Evolutionary conservation across 2,888 invertebrate genomes (phyloP).

Genomic region (Cinara cedri): DNA sequence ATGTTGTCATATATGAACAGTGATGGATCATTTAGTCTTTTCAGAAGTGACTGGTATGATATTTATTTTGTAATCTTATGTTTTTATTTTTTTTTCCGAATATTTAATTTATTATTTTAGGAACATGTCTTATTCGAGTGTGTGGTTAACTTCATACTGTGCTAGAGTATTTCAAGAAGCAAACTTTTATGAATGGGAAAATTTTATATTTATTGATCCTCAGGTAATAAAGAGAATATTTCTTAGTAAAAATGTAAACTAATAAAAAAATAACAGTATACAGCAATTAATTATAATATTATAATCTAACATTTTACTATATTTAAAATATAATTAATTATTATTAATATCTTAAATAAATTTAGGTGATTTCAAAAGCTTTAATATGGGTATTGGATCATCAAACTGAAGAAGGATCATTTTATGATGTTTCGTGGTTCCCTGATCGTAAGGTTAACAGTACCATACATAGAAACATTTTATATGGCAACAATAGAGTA

Average conservation of each 20-base stretch:
- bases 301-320: slow-evolving; percentile 17
- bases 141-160: slow-evolving; percentile 92
- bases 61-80: slow-evolving; percentile 38
- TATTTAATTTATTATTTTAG: slow-evolving; percentile 63
- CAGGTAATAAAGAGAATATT: slow-evolving; percentile 65
- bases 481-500: slow-evolving; percentile 7
- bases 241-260: neutral
- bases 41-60: slow-evolving; percentile 85
- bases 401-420: slow-evolving; percentile 84
- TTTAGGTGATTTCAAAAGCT: slow-evolving; percentile 76
- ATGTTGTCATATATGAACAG: slow-evolving; percentile 88
- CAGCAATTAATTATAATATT: neutral
- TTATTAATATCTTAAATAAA: slow-evolving; percentile 59
- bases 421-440: slow-evolving; percentile 85
- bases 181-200: slow-evolving; percentile 96
- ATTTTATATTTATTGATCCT: slow-evolving; percentile 91
- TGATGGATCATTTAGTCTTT: slow-evolving; percentile 89
- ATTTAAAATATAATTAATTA: slow-evolving; percentile 60
- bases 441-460: slow-evolving; percentile 89
- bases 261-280: neutral
- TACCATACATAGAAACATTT: slow-evolving; percentile 68
- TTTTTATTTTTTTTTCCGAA: slow-evolving; percentile 27
- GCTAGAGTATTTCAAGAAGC: slow-evolving; percentile 88
- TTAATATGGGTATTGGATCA: slow-evolving; percentile 85
- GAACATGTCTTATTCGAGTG: slow-evolving; percentile 85